These are phyloP conservation scores for Blera fallax DNA, from an alignment of 2,888 invertebrate genomes.

Conservation along the genomic window DNA sequence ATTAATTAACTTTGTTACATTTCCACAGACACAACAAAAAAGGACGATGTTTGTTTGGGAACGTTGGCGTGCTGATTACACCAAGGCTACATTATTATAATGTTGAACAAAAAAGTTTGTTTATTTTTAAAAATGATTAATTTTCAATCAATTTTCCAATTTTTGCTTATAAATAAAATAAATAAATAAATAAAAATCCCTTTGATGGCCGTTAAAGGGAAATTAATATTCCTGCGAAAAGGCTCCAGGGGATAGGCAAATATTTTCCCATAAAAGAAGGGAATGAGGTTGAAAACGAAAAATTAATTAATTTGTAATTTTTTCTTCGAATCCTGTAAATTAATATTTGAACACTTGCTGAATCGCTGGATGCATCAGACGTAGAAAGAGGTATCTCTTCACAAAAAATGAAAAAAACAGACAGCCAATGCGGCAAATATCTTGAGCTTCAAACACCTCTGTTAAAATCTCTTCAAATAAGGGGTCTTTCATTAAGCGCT, in stretches of 20 bases:
- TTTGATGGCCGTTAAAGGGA: background rate
- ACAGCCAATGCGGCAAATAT: too few species aligned
- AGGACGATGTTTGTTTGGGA: background rate
- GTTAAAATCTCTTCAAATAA: too few species aligned
- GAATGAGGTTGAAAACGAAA: background rate
- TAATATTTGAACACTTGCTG: too few species aligned
- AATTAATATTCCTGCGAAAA: background rate
- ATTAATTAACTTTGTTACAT: background rate
- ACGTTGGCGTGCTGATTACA: background rate
- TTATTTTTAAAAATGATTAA: background rate
- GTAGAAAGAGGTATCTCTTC: too few species aligned
- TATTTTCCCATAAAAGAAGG: background rate
- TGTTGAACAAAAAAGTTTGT: background rate
- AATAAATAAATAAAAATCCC: background rate
- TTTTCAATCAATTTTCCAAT: background rate
- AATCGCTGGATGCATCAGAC: too few species aligned
- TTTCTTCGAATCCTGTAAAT: too few species aligned
- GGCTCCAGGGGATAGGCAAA: background rate
- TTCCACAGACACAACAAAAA: background rate
- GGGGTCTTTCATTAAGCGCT: too few species aligned
- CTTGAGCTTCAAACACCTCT: too few species aligned
- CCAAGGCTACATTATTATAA: too few species aligned
- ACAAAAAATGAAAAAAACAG: too few species aligned
- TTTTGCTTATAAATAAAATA: too few species aligned
- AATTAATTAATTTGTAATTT: too few species aligned